Evolutionary conservation across 2,797 vertebrate species (phyloP), one percentile per base, ranked within the genome.

Genomic region (Alfaro cultratus): DNA sequence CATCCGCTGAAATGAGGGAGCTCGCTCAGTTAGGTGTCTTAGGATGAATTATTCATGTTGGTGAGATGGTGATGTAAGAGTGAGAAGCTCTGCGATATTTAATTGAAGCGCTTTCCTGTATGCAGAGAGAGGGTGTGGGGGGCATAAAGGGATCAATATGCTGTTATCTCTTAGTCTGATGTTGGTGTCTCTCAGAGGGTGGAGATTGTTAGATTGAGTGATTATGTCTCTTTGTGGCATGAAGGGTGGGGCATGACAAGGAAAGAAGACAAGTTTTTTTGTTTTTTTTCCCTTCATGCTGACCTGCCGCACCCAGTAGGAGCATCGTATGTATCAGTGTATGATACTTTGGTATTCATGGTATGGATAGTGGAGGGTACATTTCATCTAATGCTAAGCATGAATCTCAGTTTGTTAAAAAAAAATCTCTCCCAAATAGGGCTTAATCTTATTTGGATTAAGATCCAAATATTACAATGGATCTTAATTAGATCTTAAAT

Each of bases 41-140:
- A 62, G 76, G 78, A 93, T 95, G 12, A 76, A 90, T 93, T 91
- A 94, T 95, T 94, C 46, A 95, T 93, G 89, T 73, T 77, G 47
- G 81, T 62, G 80, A 90, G 83, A 81, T 80, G 88, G 86, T 92
- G 88, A 94, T 93, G 89, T 93, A 91, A 94, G 83, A 87, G 82
- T 67, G 82, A 92, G 87, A 91, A 82, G 85, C 80, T 83, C 71
- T 73, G 57, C 76, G 89, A 88, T 90, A 84, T 94, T 90, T 91
- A 93, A 92, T 90, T 89, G 83, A 93, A 90, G 83, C 84, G 82
- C 73, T 60, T 80, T 86, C 76, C 47, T 76, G 81, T 80, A 86
- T 88, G 85, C 83, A 77, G 86, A 64, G 41, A 81, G 78, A 86
- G 39, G 86, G 73, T 79, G 83, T 77, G 82, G 45, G 77, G 36